phyloP scores from a whole-genome alignment of 1,140 invertebrate genomes.

The Drosophila pectinifera region DNA sequence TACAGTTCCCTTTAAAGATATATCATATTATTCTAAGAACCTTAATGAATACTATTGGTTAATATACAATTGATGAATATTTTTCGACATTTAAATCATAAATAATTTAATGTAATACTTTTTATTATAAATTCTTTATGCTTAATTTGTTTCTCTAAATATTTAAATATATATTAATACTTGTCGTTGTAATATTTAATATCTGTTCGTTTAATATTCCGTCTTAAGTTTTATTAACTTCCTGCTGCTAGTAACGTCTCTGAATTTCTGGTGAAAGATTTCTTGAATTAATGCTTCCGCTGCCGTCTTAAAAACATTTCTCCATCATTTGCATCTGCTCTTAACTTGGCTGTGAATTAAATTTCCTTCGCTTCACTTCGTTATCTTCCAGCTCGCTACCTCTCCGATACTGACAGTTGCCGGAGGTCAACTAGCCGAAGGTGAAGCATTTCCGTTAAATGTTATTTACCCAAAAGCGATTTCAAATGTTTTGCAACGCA shows the following conservation, averaged over 20 bases:
- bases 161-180: not conserved
- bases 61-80: no score
- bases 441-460: conserved; percentile 43
- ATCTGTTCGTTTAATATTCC: not conserved
- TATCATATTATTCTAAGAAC: no score
- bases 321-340: not conserved
- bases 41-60: no score
- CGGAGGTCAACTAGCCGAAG: conserved; percentile 33
- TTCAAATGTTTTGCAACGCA: conserved; percentile 22
- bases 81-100: no score
- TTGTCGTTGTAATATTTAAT: not conserved
- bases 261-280: not conserved
- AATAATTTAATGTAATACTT: no score
- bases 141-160: not conserved
- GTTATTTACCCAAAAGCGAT: conserved; percentile 39
- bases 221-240: not conserved
- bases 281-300: conserved; percentile 2
- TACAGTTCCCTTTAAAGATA: no score
- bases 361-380: conserved; percentile 14
- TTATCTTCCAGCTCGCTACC: conserved; percentile 22
- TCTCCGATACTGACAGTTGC: conserved; percentile 24
- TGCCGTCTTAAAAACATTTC: not conserved
- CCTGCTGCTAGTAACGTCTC: no score
- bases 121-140: no score
- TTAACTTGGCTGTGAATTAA: conserved; percentile 16